Conservation (phyloP, 2,797 vertebrate species). For the Chaetodon trifasciatus region DNA sequence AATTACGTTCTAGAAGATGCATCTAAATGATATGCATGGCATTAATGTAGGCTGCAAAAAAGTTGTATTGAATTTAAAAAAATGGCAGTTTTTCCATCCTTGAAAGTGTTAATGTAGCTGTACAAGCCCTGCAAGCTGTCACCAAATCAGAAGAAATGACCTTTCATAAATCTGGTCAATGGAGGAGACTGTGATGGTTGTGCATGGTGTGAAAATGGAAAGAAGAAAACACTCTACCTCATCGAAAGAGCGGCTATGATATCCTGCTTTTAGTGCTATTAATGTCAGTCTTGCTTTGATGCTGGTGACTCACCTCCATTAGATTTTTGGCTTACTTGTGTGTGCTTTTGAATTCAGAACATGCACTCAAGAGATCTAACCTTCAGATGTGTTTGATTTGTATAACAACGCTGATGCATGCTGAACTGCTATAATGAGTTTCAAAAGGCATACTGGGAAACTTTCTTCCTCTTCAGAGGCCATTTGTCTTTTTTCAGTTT, state of each 20-base stretch:
- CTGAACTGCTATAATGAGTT: slow-evolving; percentile 38
- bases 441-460: slow-evolving; percentile 17
- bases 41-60: not conserved
- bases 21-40: slow-evolving; percentile 25
- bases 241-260: slow-evolving; percentile 58
- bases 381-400: slow-evolving; percentile 50
- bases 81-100: not conserved
- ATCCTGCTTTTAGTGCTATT: slow-evolving; percentile 61
- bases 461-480: slow-evolving; percentile 16
- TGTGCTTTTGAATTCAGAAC: slow-evolving; percentile 52
- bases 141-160: not conserved
- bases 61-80: not conserved
- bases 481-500: not conserved
- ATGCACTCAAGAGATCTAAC: slow-evolving; percentile 53
- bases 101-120: not conserved
- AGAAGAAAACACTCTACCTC: slow-evolving; percentile 65
- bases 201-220: slow-evolving; percentile 71
- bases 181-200: slow-evolving; percentile 63
- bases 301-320: slow-evolving; percentile 54
- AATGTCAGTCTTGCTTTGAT: slow-evolving; percentile 70
- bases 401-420: slow-evolving; percentile 54
- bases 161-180: slow-evolving; percentile 21
- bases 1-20: not conserved
- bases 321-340: slow-evolving; percentile 43
- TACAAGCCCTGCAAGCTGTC: slow-evolving; percentile 18